A percentile compares a stretch with the other conserved stretches of the same genome.
phyloP scores from a whole-genome alignment of 2,888 invertebrate species.

The Drosophila maculinotata region DNA sequence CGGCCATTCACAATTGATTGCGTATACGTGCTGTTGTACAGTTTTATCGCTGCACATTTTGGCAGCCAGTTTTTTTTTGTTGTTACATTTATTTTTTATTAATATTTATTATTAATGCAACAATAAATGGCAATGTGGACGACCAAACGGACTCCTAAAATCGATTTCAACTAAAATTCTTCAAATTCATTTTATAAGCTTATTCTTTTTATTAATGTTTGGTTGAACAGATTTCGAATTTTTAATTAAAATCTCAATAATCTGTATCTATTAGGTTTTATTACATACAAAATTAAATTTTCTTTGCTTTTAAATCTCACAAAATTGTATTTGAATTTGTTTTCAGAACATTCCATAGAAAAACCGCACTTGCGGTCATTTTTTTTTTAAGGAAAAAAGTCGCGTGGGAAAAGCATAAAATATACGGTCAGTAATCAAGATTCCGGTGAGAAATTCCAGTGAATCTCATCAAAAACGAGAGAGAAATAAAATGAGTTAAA shows the following conservation, averaged over 20 bases:
- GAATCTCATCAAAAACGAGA: conserved; percentile 3
- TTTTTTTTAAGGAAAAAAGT: not conserved
- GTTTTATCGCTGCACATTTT: conserved; percentile 14
- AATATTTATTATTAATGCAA: conserved; percentile 26
- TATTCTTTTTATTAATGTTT: not conserved
- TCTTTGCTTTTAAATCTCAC: not conserved
- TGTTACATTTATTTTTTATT: conserved; percentile 19
- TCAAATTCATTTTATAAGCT: not conserved
- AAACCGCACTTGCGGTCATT: not conserved
- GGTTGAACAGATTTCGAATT: too few relatives aligned
- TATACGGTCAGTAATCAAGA: conserved; percentile 14
- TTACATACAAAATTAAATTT: too few relatives aligned
- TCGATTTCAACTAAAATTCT: conserved; percentile 4
- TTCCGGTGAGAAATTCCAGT: conserved; percentile 9
- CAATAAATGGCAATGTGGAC: conserved; percentile 1
- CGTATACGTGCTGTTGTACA: conserved; percentile 45
- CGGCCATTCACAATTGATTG: conserved; percentile 41
- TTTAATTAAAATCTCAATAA: too few relatives aligned
- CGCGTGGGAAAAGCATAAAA: not conserved
- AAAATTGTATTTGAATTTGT: not conserved
- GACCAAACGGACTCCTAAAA: conserved; percentile 2
- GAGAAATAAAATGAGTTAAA: not conserved
- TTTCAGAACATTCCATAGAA: not conserved
- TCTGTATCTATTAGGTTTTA: too few relatives aligned
- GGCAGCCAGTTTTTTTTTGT: conserved; percentile 7